Evolutionary conservation across 2,797 vertebrate species (phyloP).

Genomic region (Tauraco hartlaubi): DNA sequence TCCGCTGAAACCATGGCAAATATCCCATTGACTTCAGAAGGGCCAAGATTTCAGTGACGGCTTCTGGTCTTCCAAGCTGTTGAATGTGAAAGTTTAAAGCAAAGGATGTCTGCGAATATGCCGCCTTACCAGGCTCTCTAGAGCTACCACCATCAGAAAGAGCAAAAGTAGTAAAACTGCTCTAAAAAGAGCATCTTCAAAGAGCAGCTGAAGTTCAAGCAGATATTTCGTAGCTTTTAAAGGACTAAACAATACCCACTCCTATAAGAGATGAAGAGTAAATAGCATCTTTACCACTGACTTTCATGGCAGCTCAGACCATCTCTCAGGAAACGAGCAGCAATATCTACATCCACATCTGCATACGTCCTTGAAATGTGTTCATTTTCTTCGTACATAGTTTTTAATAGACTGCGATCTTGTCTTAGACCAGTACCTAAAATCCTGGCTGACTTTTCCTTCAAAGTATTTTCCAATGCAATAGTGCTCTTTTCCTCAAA

Average conservation of each 20-base stretch:
- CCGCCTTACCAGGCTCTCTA: not conserved
- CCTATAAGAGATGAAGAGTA: not conserved
- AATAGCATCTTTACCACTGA: not conserved
- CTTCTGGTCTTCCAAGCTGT: not conserved
- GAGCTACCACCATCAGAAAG: not conserved
- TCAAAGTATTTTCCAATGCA: not conserved
- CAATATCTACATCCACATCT: not conserved
- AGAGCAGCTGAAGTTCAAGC: not conserved
- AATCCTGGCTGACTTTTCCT: not conserved
- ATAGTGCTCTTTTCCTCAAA: not conserved
- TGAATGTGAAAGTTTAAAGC: not conserved
- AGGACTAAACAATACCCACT: not conserved
- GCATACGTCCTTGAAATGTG: not conserved
- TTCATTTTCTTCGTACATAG: not conserved
- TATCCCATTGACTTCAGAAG: not conserved
- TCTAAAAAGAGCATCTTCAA: not conserved
- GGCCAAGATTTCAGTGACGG: not conserved
- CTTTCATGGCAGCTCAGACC: not conserved
- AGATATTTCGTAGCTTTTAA: not conserved
- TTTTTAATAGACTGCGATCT: not conserved
- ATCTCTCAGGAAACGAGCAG: not conserved
- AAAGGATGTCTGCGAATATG: not conserved
- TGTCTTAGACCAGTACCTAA: not conserved
- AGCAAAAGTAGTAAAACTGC: not conserved
- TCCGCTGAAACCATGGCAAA: not conserved